Base-by-base conservation (phyloP, 2,797 vertebrate species). In the Staurois parvus region DNA sequence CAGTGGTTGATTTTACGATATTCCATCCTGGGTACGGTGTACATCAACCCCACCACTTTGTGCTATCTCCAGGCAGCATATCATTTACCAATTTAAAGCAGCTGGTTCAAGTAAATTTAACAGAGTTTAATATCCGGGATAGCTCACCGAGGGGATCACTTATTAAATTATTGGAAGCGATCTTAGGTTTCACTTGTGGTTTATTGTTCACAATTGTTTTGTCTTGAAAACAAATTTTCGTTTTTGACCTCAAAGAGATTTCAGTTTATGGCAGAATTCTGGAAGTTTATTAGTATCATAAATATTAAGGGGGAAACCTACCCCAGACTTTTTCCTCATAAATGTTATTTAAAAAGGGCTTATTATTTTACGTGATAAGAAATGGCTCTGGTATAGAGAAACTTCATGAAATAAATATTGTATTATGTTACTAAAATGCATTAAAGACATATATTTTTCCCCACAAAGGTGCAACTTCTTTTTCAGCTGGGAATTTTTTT, bases 81-180 rank as follows among this genome's bases (percentile, higher is more conserved):
- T 62, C 89, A 87, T 75, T 73, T 73, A 90, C 83, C 90, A 90
- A 93, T 93, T 93, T 91, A 89, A 93, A 93, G 91, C 92, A 93
- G 90, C 91, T 93, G 91, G 89, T 80, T 81, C 52, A 88, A 90
- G 88, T 88, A 85, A 92, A 78, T 88, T 90, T 90, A 91, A 91
- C 88, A 76, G 88, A 88, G 91, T 93, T 92, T 92, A 92, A 92
- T 92, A 92, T 92, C 92, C 89, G 85, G 91, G 78, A 90, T 88
- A 90, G 88, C 90, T 92, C 89, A 91, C 91, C 91, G 88, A 88
- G 90, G 91, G 92, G 84, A 91, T 91, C 88, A 86, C 88, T 91
- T 91, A 91, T 91, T 90, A 92, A 92, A 92, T 91, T 91, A 91
- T 88, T 92, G 90, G 90, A 92, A 89, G 82, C 85, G 83, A 90